These are phyloP conservation scores for Philopedon plagiatum DNA, from an alignment of 2,888 invertebrate species.

Conservation along the genomic window DNA sequence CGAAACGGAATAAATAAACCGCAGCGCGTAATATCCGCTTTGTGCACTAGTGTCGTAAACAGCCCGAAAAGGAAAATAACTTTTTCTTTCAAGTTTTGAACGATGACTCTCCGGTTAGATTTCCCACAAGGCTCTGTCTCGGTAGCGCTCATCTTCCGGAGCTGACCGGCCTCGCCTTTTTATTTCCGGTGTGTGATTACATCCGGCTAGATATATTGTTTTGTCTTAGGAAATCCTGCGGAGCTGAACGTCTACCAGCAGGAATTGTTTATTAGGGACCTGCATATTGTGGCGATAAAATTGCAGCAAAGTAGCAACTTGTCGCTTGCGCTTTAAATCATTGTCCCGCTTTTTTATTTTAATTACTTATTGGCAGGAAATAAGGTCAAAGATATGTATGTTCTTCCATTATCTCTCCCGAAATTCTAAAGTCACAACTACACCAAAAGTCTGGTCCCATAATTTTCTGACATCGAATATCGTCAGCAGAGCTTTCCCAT, in stretches of 20 bases:
- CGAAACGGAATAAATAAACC: slow-evolving; percentile 2
- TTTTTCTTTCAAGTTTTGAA: slow-evolving; percentile 37
- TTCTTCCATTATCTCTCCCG: too few species aligned
- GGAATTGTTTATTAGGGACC: too few species aligned
- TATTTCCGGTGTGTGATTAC: slow-evolving; percentile 59
- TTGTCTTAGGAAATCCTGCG: slow-evolving; percentile 27
- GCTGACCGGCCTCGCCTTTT: slow-evolving; percentile 54
- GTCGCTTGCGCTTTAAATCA: too few species aligned
- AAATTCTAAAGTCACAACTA: background rate
- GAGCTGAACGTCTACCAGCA: background rate
- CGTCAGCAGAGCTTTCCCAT: slow-evolving; percentile 10
- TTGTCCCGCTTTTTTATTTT: too few species aligned
- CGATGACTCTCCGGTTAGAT: slow-evolving; percentile 52
- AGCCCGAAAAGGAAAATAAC: slow-evolving; percentile 18
- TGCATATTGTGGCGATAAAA: too few species aligned
- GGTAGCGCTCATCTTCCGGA: slow-evolving; percentile 53
- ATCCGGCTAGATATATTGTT: slow-evolving; percentile 59
- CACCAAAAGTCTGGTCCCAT: background rate
- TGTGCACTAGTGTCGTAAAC: slow-evolving; percentile 16
- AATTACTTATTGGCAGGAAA: too few species aligned
- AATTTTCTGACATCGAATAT: background rate
- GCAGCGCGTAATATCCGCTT: slow-evolving; percentile 19
- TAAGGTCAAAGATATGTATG: too few species aligned
- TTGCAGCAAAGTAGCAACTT: too few species aligned
- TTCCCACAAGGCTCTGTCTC: slow-evolving; percentile 57